Conservation (phyloP, 2,888 invertebrate genomes). For the Pinctada fucata region DNA sequence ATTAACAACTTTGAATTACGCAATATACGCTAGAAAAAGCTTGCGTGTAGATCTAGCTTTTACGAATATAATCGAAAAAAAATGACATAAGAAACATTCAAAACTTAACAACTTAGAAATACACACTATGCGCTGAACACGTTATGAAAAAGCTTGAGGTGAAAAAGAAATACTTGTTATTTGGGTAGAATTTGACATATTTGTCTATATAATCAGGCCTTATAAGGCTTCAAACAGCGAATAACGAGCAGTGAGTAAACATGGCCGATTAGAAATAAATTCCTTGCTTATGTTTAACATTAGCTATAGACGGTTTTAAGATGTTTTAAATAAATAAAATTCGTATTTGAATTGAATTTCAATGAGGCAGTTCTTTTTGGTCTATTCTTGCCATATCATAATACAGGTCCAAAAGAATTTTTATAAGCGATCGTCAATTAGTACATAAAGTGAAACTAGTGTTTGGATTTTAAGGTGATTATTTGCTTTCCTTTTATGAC, state of each 20-base stretch:
- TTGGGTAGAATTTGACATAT: too few relatives aligned
- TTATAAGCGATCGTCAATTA: neutral
- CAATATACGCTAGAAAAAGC: too few relatives aligned
- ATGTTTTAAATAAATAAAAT: slow-evolving; percentile 4
- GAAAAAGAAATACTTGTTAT: too few relatives aligned
- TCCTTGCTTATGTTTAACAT: neutral
- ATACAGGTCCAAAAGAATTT: neutral
- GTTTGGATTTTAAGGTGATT: neutral
- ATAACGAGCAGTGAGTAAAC: neutral
- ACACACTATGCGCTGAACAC: too few relatives aligned
- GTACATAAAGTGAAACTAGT: neutral
- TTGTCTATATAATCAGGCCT: too few relatives aligned
- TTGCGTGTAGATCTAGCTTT: too few relatives aligned
- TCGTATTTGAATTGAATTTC: neutral
- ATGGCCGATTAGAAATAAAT: neutral
- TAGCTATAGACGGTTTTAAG: neutral
- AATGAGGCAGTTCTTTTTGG: neutral
- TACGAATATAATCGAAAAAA: too few relatives aligned
- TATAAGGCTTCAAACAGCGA: too few relatives aligned
- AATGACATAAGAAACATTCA: too few relatives aligned
- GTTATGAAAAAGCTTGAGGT: too few relatives aligned
- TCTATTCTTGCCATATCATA: neutral
- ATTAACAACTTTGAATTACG: too few relatives aligned
- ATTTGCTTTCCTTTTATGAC: neutral
- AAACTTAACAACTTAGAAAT: too few relatives aligned